Base-by-base conservation (phyloP, 2,113 vertebrate species). In the Podocnemis expansa region DNA sequence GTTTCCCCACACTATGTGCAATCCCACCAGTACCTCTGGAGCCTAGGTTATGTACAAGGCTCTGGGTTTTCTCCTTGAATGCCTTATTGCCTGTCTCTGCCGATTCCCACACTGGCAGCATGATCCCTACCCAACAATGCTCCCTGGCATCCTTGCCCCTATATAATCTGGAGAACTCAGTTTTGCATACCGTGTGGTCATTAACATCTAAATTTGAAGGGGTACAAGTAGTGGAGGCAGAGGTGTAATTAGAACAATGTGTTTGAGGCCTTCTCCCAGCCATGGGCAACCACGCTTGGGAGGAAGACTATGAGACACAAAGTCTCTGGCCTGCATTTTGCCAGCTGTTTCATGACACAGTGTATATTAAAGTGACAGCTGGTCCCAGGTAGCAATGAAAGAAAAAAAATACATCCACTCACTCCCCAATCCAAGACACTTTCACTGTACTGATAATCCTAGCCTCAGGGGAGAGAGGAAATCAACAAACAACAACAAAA, bases 201-300 rank as follows among this genome's bases (percentile, higher is more conserved):
- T 38, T 81, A 31, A 47, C 78, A 60, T 24, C 11, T 43, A 75
- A 47, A 6, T 78, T 43, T 41, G 60, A 81, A 87, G 81, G 21
- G 3, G 41, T 81, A 54, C 79, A 90, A 94, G 80, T 6, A 88
- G 85, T 84, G 16, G 89, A 87, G 80, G 80, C 84, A 87, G 54
- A 34, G 91, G 12, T 29, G 82, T 63, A 84, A 24, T 34, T 5
- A 0, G 6, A 16, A 6, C 17, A 58, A 90, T 89, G 94, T 93
- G 94, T 94, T 94, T 91, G 87, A 58, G 82, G 49, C 41, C 73
- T 13, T 27, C 38, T 85, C 79, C 94, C 70, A n/a, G n/a, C n/a
- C n/a, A 84, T 78, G 60, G 93, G 82, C 84, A 63, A 16, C 31
- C 13, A 34, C 13, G 34, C n/a, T n/a, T n/a, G 14, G 29, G 3